Evolutionary conservation across 2,797 vertebrate genomes (phyloP).

Genomic region (Crax fasciolata): DNA sequence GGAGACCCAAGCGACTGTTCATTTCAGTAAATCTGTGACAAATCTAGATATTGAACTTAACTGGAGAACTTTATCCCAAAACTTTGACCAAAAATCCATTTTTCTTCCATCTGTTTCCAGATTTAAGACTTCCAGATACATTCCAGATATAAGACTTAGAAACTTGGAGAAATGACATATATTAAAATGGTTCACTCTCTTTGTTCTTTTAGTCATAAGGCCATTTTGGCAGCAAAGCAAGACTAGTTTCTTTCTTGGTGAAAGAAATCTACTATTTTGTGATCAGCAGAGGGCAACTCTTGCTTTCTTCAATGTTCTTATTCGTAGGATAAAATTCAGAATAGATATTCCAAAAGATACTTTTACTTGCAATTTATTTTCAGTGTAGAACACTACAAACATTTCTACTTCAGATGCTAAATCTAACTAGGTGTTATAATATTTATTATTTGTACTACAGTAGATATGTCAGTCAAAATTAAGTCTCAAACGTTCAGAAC

Average conservation of each 20-base stretch:
- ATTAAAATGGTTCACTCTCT: background rate
- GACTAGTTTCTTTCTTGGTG: background rate
- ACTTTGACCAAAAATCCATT: background rate
- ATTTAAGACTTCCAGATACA: background rate
- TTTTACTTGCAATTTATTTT: background rate
- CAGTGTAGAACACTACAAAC: background rate
- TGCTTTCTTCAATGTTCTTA: background rate
- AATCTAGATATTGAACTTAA: background rate
- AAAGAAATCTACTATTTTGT: background rate
- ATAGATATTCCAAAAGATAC: background rate
- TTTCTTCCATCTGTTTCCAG: background rate
- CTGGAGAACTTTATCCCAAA: background rate
- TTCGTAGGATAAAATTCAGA: background rate
- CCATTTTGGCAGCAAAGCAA: background rate
- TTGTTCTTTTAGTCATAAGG: background rate
- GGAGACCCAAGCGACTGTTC: background rate
- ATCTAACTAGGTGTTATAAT: background rate
- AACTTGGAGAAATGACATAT: background rate
- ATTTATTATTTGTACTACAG: background rate
- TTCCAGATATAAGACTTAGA: background rate
- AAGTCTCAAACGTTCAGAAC: background rate
- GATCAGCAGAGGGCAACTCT: background rate
- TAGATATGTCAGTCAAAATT: accelerated
- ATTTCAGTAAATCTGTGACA: background rate
- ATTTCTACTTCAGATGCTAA: background rate